Base-by-base conservation (phyloP, 2,113 vertebrate species). In the Cardinalis cardinalis region DNA sequence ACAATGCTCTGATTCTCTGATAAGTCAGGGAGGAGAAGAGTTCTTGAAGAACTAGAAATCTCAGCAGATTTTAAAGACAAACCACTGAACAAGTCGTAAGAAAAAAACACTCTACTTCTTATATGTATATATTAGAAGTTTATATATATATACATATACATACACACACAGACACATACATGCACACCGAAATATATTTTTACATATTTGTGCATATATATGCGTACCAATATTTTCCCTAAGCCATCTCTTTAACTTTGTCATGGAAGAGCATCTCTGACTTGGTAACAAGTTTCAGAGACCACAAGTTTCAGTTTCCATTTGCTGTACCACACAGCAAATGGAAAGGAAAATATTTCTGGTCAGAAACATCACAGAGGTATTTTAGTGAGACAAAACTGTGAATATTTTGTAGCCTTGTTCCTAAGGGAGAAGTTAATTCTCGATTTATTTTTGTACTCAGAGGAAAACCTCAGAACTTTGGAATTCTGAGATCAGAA, bases 321-420 rank as follows among this genome's bases (percentile, higher is more conserved):
- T 38, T 38, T 38, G 38, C 36, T 87, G 25, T 56, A 41, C 46
- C 55, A 74, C 53, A 38, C 3, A 87, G 14, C 5, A 8, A 53
- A 36, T 51, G 36, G 56, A 90, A 91, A 69, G 34, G 20, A 43
- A 78, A 91, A 43, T 84, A 61, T n/a, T 92, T 58, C 31, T 34
- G 18, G 5, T 51, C 44, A 74, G 64, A 90, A 90, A 61, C 17
- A 75, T 53, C 65, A 59, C 32, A 36, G n/a, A 46, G 12, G 31
- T 52, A 66, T 65, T 64, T 87, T 25, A 65, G 5, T 14, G 18
- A 31, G 58, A 38, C 4, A 69, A 69, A 76, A 63, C 24, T 34
- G 10, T 61, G 48, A 25, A 10, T 59, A 51, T 85, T 85, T 61
- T 76, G 64, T 60, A 87, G 32, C 29, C 25, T 70, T 8, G 1